Evolutionary conservation across 2,797 vertebrate genomes (phyloP).

Genomic region (Pempheris klunzingeri): DNA sequence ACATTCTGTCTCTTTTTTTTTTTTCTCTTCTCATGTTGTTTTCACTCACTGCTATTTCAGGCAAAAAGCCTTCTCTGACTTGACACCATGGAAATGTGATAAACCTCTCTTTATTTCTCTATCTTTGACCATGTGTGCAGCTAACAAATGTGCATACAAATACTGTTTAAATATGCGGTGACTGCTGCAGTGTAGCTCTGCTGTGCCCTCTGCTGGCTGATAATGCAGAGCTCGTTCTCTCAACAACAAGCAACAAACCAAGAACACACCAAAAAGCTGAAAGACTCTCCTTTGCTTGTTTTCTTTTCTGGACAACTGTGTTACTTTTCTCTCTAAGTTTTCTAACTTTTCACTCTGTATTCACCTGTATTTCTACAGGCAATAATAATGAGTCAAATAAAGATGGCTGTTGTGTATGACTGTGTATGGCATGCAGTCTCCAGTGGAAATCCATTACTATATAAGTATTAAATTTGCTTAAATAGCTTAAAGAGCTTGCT

Average conservation of each 20-base stretch:
- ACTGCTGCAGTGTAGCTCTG: slow-evolving; percentile 1
- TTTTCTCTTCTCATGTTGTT: not conserved
- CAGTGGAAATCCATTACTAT: not conserved
- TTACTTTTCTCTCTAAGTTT: not conserved
- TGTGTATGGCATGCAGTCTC: not conserved
- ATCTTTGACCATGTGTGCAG: slow-evolving; percentile 29
- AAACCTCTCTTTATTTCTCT: slow-evolving; percentile 6
- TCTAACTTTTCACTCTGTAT: too few species aligned
- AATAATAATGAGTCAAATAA: not conserved
- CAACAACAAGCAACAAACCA: not conserved
- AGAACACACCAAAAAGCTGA: not conserved
- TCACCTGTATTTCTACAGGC: not conserved
- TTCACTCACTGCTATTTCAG: slow-evolving; percentile 25
- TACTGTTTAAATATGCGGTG: not conserved
- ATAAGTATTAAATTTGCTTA: not conserved
- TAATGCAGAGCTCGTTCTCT: not conserved
- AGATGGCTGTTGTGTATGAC: not conserved
- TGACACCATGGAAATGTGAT: slow-evolving; percentile 31
- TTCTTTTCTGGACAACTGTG: not conserved
- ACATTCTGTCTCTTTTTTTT: slow-evolving; percentile 60
- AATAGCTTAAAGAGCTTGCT: too few species aligned
- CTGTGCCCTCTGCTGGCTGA: slow-evolving; percentile 67
- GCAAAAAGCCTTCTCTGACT: slow-evolving; percentile 8
- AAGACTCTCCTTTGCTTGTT: not conserved
- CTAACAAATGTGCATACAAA: slow-evolving; percentile 11